Base-by-base conservation (phyloP, 2,797 vertebrate species). In the Ictinia mississippiensis region DNA sequence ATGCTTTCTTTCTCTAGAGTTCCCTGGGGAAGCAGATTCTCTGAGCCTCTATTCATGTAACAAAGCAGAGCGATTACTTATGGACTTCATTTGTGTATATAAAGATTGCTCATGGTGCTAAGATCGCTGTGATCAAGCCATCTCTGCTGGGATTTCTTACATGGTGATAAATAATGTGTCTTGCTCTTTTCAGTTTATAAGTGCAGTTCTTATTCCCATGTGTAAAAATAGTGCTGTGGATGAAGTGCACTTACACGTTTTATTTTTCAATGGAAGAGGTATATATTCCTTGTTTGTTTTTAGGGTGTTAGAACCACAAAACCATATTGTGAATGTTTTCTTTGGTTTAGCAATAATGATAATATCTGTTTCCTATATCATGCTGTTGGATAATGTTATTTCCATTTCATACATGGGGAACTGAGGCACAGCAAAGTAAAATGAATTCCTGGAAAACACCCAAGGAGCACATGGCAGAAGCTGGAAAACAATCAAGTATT, bases 401-500 rank as follows among this genome's bases (percentile, higher is more conserved):
- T 87, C 56, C 53, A 85, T 92, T 92, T 91, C n/a, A 29, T 86
- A 68, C 0, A 0, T 26, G 58, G 56, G 37, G 38, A 93, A 88
- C 89, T 71, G 84, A 95, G 82, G 61, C 79, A 89, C 40, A 91
- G 49, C 56, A 67, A 85, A 77, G 13, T 58, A 70, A 93, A 89
- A 87, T 65, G 33, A 74, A 56, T 89, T 90, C 75, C 45, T 94
- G 95, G 82, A 96, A 83, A 91, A 49, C 33, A 87, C 38, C 52
- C 79, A 93, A 92, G 84, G 63, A 92, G 92, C 74, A 89, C 92
- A 63, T 96, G 87, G 78, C 75, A 96, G 79, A 83, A 94, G 52
- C 49, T 92, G 95, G 96, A 93, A 94, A 85, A 91, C 56, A 94
- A 84, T 75, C 86, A 91, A 91, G 23, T 86, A 61, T 93, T 94